Percentiles rank a stretch among this genome's conserved stretches.
phyloP scores from a whole-genome alignment of 2,797 vertebrate genomes.

The Vipera latastei region DNA sequence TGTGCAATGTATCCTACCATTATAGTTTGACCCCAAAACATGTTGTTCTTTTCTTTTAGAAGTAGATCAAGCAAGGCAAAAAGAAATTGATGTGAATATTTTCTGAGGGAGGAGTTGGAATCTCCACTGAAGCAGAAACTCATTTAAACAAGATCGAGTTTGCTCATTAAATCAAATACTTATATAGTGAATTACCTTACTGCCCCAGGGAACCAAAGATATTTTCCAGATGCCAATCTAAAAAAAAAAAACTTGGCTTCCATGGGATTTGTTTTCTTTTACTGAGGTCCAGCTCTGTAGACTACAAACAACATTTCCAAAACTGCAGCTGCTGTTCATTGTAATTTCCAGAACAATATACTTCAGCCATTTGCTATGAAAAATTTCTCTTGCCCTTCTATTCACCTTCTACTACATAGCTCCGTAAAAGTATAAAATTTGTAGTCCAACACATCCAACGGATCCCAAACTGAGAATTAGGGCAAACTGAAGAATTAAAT shows the following conservation, averaged over 20 bases:
- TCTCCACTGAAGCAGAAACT: constrained; percentile 4
- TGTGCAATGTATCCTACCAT: constrained; percentile 43
- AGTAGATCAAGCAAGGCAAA: constrained; percentile 58
- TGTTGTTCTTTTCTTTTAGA: constrained; percentile 62
- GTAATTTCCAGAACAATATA: not conserved
- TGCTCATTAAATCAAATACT: not conserved
- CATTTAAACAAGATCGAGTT: not conserved
- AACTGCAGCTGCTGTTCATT: not conserved
- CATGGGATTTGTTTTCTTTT: not conserved
- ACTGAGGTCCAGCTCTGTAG: not conserved
- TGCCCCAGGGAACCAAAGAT: constrained; percentile 5
- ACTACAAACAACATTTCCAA: not conserved
- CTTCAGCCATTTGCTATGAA: not conserved
- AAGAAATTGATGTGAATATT: constrained; percentile 50
- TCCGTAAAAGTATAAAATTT: not conserved
- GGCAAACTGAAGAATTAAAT: not conserved
- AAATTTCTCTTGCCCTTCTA: not conserved
- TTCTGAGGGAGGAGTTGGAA: constrained; percentile 28
- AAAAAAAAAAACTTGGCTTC: not conserved
- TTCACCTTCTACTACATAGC: not conserved
- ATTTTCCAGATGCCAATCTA: not conserved
- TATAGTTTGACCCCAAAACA: constrained; percentile 45
- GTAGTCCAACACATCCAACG: not conserved
- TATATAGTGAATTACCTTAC: not conserved
- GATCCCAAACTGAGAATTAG: not conserved